Base-by-base conservation (phyloP, 2,888 invertebrate genomes). In the Phortica okadai region DNA sequence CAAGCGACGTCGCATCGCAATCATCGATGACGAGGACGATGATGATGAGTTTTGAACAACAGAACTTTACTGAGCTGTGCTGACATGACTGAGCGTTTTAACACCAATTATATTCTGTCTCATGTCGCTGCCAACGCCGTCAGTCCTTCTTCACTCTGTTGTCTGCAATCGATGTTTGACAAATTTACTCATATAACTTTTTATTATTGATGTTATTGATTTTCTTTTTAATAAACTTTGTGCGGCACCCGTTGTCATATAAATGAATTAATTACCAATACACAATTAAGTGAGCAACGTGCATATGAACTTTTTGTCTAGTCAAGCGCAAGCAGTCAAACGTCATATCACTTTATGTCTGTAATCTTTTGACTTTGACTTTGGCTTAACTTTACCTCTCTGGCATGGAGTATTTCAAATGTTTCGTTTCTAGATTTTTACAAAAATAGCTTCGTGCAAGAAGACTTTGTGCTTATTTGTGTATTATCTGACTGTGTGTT, bases 1-100 rank as follows among this genome's bases (percentile, higher is more conserved):
- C 78, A 91, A 90, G 78, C 90, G 91, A 76, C 91, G 91, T 79
- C 90, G 91, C 76, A 78, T 90, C 76, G 91, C 90, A 74, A 80
- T 90, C 80, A 90, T 91, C 82, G 90, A 90, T 77, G 91, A 90
- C 78, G 90, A 90, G 75, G 91, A 90, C 21, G 86, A 86, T 21
- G 87, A 89, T 78, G 86, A 67, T 56, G 56, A 72, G 6, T 54
- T 54, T 56, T 54, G 33, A 54, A 16, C 41, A 54, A 33, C 33
- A 8, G 41, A 25, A 10, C 21, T 33, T 8, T 16, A 33, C 64
- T 33, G 25, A 6, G 64, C 33, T 33, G 14, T 14, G 69, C 21
- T 70, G 70, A 70, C 54, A 33, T 54, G 50, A 70, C 54, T 21
- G 14, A 54, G 70, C 54, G 14, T 72, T 56, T 56, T 72, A 45